Evolutionary conservation across 2,113 vertebrate species (phyloP).

Genomic region (Suricata suricatta): DNA sequence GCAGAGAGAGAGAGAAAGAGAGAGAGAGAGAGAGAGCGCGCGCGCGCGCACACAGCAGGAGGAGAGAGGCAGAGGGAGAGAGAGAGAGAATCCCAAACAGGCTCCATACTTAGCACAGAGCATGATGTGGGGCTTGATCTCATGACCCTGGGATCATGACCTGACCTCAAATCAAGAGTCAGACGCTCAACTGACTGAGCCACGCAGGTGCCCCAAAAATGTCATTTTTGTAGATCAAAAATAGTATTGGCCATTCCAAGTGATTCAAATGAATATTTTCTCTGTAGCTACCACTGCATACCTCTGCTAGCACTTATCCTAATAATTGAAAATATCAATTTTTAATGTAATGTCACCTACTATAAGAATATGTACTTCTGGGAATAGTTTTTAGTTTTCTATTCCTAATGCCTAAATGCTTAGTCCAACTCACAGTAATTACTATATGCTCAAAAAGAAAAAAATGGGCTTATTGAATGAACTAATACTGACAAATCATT

Average conservation of each 20-base stretch:
- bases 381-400: slow-evolving; percentile 59
- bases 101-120: too few relatives aligned
- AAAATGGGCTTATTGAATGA: slow-evolving; percentile 36
- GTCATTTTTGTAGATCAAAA: slow-evolving; percentile 38
- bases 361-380: slow-evolving; percentile 44
- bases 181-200: too few relatives aligned
- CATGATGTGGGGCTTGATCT: too few relatives aligned
- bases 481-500: slow-evolving; percentile 58
- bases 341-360: slow-evolving; percentile 51
- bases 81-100: too few relatives aligned
- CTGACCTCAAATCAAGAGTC: too few relatives aligned
- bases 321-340: slow-evolving; percentile 59
- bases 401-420: slow-evolving; percentile 52
- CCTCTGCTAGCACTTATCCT: background rate
- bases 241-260: slow-evolving; percentile 31
- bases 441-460: slow-evolving; percentile 44
- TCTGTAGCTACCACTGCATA: background rate
- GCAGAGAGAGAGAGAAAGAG: too few relatives aligned
- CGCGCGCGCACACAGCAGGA: too few relatives aligned
- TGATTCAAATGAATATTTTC: slow-evolving; percentile 55
- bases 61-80: too few relatives aligned
- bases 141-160: too few relatives aligned
- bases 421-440: slow-evolving; percentile 65
- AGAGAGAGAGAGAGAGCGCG: too few relatives aligned
- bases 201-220: background rate